Percentiles rank a stretch among this genome's conserved stretches.
Conservation (phyloP, 2,113 vertebrate genomes). For the Ciconia stormi region DNA sequence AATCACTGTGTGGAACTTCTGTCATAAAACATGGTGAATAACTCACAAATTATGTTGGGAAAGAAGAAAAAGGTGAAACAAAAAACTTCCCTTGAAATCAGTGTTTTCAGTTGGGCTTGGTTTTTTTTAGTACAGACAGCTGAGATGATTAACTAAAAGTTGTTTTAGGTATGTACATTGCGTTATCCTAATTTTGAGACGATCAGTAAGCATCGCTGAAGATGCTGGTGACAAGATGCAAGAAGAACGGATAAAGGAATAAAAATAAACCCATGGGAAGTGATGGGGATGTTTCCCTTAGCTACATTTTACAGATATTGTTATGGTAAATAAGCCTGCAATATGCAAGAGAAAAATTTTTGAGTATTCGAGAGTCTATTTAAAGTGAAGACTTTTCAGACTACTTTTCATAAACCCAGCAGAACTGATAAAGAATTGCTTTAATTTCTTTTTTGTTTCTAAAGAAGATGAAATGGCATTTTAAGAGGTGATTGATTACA, state of each 20-base stretch:
- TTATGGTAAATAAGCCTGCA: not conserved
- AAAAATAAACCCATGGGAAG: not conserved
- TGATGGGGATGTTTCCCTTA: not conserved
- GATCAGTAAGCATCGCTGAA: not conserved
- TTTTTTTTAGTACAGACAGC: not conserved
- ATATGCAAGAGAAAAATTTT: not conserved
- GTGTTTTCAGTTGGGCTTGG: not conserved
- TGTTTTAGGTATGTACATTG: not conserved
- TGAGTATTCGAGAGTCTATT: not conserved
- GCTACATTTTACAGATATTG: not conserved
- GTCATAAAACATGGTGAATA: not conserved
- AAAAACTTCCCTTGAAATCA: not conserved
- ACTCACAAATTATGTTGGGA: not conserved
- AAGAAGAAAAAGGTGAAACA: not conserved
- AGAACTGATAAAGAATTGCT: not conserved
- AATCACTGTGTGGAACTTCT: not conserved
- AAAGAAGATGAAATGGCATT: not conserved
- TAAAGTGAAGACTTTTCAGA: not conserved
- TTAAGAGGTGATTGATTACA: not conserved
- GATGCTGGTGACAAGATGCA: not conserved
- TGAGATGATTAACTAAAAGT: not conserved
- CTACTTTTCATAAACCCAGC: not conserved
- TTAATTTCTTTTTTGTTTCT: not conserved
- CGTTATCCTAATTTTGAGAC: not conserved
- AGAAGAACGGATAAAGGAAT: slow-evolving; percentile 3